A percentile compares a stretch with the other conserved stretches of the same genome.
These are phyloP conservation scores for Pinctada fucata DNA, from an alignment of 2,888 invertebrate genomes.

Conservation along the genomic window DNA sequence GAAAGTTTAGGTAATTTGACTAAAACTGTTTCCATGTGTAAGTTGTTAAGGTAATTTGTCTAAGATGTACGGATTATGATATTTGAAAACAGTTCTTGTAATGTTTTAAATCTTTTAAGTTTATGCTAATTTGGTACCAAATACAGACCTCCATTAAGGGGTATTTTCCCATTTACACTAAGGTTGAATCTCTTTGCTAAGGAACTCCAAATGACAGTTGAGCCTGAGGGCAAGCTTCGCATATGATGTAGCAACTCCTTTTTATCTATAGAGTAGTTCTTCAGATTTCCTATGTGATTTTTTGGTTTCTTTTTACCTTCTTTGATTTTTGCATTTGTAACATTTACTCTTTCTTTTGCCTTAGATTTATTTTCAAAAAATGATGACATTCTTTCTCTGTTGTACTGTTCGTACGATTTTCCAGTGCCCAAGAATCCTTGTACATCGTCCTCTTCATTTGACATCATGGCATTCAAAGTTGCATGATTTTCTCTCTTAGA, in stretches of 20 bases:
- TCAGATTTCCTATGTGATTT: conserved; percentile 14
- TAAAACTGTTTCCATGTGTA: too few relatives aligned
- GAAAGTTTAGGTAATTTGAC: too few relatives aligned
- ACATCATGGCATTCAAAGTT: neutral
- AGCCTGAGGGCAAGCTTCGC: neutral
- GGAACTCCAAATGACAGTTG: conserved; percentile 7
- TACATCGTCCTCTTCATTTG: conserved; percentile 10
- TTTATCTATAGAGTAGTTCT: conserved; percentile 1
- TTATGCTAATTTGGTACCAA: too few relatives aligned
- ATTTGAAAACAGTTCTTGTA: neutral
- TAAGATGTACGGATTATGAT: too few relatives aligned
- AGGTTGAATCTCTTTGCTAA: conserved; percentile 6
- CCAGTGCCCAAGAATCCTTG: conserved; percentile 10
- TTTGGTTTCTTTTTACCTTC: conserved; percentile 4
- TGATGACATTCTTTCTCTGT: neutral
- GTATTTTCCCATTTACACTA: neutral
- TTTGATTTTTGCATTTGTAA: neutral
- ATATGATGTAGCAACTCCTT: neutral
- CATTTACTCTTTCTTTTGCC: neutral
- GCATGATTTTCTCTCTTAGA: neutral
- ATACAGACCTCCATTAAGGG: conserved; percentile 11
- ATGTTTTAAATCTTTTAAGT: too few relatives aligned
- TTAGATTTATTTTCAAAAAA: neutral
- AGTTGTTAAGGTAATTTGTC: too few relatives aligned
- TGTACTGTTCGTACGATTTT: conserved; percentile 4